Conservation (phyloP, 1,140 invertebrate species). For the Caenorhabditis latens region DNA sequence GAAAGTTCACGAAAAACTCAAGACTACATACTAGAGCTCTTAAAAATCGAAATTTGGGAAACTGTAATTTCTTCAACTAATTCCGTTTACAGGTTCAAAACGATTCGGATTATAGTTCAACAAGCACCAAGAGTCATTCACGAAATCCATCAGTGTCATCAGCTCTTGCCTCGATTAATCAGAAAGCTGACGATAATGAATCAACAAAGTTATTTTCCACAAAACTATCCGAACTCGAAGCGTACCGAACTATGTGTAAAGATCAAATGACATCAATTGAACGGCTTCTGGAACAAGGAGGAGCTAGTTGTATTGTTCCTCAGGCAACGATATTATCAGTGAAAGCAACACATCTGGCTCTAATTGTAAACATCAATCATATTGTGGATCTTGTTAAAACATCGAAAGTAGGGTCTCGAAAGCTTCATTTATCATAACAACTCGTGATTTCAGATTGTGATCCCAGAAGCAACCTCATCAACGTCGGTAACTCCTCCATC, state of each 20-base stretch:
- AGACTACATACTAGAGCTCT: not conserved
- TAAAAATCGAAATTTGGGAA: no score
- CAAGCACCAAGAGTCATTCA: slow-evolving; percentile 57
- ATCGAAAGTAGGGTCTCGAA: slow-evolving; percentile 16
- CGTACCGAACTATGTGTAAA: slow-evolving; percentile 60
- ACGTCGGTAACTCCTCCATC: not conserved
- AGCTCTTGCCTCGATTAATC: not conserved
- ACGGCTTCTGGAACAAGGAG: slow-evolving; percentile 45
- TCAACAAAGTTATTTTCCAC: slow-evolving; percentile 38
- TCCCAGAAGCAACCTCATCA: not conserved
- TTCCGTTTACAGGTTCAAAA: slow-evolving; percentile 37
- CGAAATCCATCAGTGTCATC: slow-evolving; percentile 59
- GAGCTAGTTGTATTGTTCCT: slow-evolving; percentile 42
- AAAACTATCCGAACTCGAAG: slow-evolving; percentile 58
- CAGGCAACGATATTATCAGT: slow-evolving; percentile 49
- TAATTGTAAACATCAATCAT: slow-evolving; percentile 57
- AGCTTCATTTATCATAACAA: not conserved
- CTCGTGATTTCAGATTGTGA: not conserved
- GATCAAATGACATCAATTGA: slow-evolving; percentile 59
- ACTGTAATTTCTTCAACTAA: no score
- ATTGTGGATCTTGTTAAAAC: slow-evolving; percentile 58
- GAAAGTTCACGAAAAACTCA: not conserved
- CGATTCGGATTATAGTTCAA: slow-evolving; percentile 57
- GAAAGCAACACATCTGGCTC: slow-evolving; percentile 59
- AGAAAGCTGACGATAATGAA: slow-evolving; percentile 33